phyloP scores from a whole-genome alignment of 2,888 invertebrate species.

The Palloptera scutellata region DNA sequence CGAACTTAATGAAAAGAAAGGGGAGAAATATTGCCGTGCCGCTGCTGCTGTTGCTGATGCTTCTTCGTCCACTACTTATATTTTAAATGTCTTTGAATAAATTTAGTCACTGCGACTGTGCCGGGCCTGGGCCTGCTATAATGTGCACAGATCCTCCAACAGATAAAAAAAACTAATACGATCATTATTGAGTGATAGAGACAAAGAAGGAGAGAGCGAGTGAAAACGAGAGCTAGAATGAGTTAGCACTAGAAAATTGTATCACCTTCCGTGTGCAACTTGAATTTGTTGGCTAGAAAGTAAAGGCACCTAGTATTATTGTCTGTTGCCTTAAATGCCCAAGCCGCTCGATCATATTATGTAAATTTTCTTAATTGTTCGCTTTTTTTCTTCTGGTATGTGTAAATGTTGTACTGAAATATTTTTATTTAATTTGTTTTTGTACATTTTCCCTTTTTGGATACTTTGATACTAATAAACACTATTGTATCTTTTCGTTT shows the following conservation, averaged over 20 bases:
- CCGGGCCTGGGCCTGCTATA: slow-evolving; percentile 15
- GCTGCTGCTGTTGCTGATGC: not conserved
- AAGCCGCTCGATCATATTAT: slow-evolving; percentile 56
- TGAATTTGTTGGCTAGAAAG: slow-evolving; percentile 37
- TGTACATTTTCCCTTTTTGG: no score
- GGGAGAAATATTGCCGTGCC: slow-evolving; percentile 13
- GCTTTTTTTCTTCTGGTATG: no score
- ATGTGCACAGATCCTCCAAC: slow-evolving; percentile 30
- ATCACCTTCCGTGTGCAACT: slow-evolving; percentile 54
- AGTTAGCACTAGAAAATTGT: slow-evolving; percentile 48
- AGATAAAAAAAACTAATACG: slow-evolving; percentile 19
- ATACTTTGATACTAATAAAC: no score
- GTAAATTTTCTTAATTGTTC: slow-evolving; percentile 45
- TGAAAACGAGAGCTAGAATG: slow-evolving; percentile 21
- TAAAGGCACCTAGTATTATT: slow-evolving; percentile 43
- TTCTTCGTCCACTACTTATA: not conserved
- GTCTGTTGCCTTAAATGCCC: slow-evolving; percentile 45
- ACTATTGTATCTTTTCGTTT: no score
- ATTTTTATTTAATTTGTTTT: no score
- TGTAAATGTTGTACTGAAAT: no score
- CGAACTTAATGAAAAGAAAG: slow-evolving; percentile 14
- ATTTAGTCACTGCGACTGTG: slow-evolving; percentile 45
- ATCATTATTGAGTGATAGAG: slow-evolving; percentile 20
- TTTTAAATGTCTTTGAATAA: slow-evolving; percentile 52
- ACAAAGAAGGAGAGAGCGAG: not conserved